Evolutionary conservation across 1,140 invertebrate species (phyloP), one percentile per base, ranked within the genome.

Genomic region (Proctacanthus coquilletti): DNA sequence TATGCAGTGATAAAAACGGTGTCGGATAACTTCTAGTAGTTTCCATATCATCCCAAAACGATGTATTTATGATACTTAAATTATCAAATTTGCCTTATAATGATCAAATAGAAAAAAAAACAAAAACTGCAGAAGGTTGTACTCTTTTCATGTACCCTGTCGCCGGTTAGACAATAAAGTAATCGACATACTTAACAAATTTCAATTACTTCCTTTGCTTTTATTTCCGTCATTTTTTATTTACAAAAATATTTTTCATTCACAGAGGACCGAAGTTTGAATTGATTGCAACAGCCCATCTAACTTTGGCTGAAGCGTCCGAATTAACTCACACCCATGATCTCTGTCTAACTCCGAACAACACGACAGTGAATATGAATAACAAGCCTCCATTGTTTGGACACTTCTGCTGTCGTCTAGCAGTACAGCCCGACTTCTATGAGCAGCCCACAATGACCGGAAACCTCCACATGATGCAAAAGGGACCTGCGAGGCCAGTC

Each of bases 251-350:
- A 29, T 50, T 36, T n/a, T n/a, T n/a, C n/a, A n/a, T n/a, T n/a
- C n/a, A n/a, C n/a, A 77, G 74, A 34, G 75, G 75, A 43, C 76
- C 76, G 41, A 70, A 75, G 45, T 80, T 80, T 59, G 72, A 80
- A 45, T 51, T 78, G 17, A 71, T 79, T 49, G 77, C 76, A 21
- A 67, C 67, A 25, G 74, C 74, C 23, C 70, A 64, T 40, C 51
- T 80, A 38, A 68, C 64, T 13, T 51, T 81, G 23, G 61, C 66
- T 25, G 74, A 79, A 46, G 69, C 72, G 0, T 62, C 71, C 43
- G 68, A 72, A 43, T 64, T 65, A 36, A 66, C 65, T 43, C 64
- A 63, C 21, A 70, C 69, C 0, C 60, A 70, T 40, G 69, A 71
- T 47, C 47, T 71, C 18, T 18, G 15, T 34, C 14, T 34, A 18